A percentile compares a stretch with the other conserved stretches of the same genome.
phyloP scores from a whole-genome alignment of 1,140 invertebrate genomes.

The Ridgeia piscesae region DNA sequence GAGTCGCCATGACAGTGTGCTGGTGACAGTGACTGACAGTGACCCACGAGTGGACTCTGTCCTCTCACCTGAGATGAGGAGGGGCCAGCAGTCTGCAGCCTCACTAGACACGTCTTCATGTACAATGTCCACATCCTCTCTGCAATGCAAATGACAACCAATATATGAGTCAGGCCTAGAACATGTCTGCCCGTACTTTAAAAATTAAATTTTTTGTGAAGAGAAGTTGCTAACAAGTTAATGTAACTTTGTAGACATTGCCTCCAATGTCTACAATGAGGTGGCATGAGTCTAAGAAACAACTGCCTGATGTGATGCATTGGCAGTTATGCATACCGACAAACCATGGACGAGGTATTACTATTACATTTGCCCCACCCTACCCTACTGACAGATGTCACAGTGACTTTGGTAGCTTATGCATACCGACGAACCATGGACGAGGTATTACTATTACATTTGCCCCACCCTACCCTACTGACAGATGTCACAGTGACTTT shows the following conservation, averaged over 20 bases:
- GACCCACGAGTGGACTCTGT: background rate
- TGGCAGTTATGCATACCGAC: too few species aligned
- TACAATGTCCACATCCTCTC: background rate
- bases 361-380: too few species aligned
- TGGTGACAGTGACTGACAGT: background rate
- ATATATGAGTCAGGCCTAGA: background rate
- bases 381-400: too few species aligned
- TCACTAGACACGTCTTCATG: background rate
- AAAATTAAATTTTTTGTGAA: background rate
- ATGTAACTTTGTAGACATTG: background rate
- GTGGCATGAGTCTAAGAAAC: background rate
- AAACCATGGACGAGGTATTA: too few species aligned
- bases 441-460: too few species aligned
- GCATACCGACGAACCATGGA: too few species aligned
- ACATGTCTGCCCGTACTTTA: background rate
- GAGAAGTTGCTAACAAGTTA: background rate
- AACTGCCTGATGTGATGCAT: background rate
- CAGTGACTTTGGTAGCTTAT: too few species aligned
- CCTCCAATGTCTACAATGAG: background rate
- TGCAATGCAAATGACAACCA: background rate
- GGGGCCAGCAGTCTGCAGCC: background rate
- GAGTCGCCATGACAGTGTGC: background rate
- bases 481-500: too few species aligned
- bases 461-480: too few species aligned
- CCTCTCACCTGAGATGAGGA: background rate